phyloP scores from a whole-genome alignment of 1,140 invertebrate species.

The Drosophila serrata region DNA sequence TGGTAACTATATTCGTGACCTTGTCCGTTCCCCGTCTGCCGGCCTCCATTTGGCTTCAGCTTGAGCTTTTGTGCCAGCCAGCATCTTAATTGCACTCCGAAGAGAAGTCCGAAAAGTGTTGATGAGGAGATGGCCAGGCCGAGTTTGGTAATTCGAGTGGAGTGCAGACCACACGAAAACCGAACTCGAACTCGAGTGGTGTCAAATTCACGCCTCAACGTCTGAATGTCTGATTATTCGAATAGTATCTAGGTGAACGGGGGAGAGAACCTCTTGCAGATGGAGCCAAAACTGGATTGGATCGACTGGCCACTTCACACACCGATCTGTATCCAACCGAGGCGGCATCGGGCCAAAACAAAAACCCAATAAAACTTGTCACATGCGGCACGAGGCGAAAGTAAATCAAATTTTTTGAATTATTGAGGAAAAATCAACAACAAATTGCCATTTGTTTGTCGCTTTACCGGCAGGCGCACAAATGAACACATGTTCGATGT shows the following conservation, averaged over 20 bases:
- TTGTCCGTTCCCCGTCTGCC: slow-evolving; percentile 41
- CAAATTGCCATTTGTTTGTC: slow-evolving; percentile 53
- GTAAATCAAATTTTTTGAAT: slow-evolving; percentile 66
- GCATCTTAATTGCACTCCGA: slow-evolving; percentile 47
- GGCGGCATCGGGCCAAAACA: slow-evolving; percentile 15
- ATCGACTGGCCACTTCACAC: slow-evolving; percentile 19
- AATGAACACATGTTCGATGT: slow-evolving; percentile 23
- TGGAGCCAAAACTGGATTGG: slow-evolving; percentile 34
- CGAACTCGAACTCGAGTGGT: slow-evolving; percentile 28
- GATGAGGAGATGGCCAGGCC: slow-evolving; percentile 31
- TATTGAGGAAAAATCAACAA: slow-evolving; percentile 67
- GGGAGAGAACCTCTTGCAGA: slow-evolving; percentile 51
- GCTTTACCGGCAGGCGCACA: slow-evolving; percentile 7
- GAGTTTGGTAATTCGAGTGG: slow-evolving; percentile 65
- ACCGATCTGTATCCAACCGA: not conserved
- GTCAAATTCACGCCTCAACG: slow-evolving; percentile 54
- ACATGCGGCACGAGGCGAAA: slow-evolving; percentile 50
- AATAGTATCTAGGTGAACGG: slow-evolving; percentile 48
- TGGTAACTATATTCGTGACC: slow-evolving; percentile 50
- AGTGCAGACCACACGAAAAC: slow-evolving; percentile 16
- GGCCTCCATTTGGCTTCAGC: slow-evolving; percentile 6
- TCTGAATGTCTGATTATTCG: slow-evolving; percentile 7
- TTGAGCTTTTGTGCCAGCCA: slow-evolving; percentile 17
- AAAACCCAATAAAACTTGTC: slow-evolving; percentile 46
- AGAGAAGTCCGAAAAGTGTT: slow-evolving; percentile 45